These are phyloP conservation scores for Echinarachnius parma DNA, from an alignment of 53 echinoderm and acorn worm genomes.

Conservation along the genomic window DNA sequence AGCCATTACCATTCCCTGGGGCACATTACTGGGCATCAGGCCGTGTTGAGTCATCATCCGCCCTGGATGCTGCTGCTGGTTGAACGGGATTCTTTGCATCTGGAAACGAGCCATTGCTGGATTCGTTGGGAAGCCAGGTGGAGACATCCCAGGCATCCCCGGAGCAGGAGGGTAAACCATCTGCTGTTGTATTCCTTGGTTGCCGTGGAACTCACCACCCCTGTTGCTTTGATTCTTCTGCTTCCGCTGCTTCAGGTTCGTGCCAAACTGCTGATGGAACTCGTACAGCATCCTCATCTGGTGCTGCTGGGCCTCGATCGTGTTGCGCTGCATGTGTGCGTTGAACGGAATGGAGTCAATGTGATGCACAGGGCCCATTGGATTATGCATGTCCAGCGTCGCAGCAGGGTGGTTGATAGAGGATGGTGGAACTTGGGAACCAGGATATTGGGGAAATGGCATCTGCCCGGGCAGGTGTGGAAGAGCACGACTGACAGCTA, in stretches of 20 bases:
- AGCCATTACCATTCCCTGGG: conserved; percentile 23
- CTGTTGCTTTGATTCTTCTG: conserved; percentile 18
- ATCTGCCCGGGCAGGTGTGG: conserved; percentile 18
- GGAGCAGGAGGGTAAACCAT: conserved; percentile 3
- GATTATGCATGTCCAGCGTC: conserved; percentile 11
- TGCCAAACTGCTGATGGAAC: conserved; percentile 44
- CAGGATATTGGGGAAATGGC: no score
- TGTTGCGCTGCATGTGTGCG: conserved; percentile 72
- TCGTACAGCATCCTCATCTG: conserved; percentile 72
- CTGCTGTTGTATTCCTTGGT: conserved; percentile 54
- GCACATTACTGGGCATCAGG: conserved; percentile 7
- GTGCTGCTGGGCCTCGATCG: conserved; percentile 86
- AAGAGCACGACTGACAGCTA: background rate
- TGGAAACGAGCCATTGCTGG: conserved; percentile 22
- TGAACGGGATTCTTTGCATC: conserved; percentile 28
- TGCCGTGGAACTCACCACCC: conserved; percentile 39
- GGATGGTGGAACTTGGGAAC: conserved; percentile 10
- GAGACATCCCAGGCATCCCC: conserved; percentile 19
- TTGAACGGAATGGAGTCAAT: conserved; percentile 45
- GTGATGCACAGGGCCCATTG: conserved; percentile 21
- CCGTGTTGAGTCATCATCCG: conserved; percentile 16
- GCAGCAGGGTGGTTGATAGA: conserved; percentile 20
- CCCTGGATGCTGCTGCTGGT: conserved; percentile 16
- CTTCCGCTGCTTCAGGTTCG: conserved; percentile 36
- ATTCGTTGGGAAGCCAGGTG: conserved; percentile 1